Evolutionary conservation across 2,113 vertebrate genomes (phyloP), one percentile per base, ranked within the genome.

Genomic region (Gambusia holbrooki): DNA sequence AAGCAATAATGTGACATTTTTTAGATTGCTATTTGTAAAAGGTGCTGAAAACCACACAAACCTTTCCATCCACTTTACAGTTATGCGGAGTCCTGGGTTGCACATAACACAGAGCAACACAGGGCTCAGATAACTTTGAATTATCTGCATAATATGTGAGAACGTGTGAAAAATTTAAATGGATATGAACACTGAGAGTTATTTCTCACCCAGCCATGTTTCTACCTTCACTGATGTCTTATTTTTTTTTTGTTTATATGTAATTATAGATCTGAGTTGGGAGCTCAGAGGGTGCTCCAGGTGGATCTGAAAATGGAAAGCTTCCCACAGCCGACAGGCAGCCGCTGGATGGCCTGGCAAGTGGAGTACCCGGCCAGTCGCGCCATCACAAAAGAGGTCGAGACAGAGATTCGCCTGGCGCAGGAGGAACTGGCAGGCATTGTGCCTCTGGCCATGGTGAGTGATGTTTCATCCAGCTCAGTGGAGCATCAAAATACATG

Each of bases 401-500:
- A 97, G 82, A 96, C 97, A 0, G 96, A 97, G 91, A 95, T 99
- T 90, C 96, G 94, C 74, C 77, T 97, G 92, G 96, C 96, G 62
- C 96, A 96, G 90, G 96, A 96, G 90, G 97, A 98, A 84, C 95
- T 99, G 54, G 94, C 93, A 3, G 96, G 92, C 70, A 97, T 99
- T 7, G 95, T 99, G 70, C 97, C 97, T 0, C 66, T 99, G 74
- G 96, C 98, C 6, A 97, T 96, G 97, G 98, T 99, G 94, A 97
- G 96, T 82, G 61, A 74, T 42, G 30, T 74, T 64, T n/a, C 74
- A 54, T 83, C 60, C 67, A 76, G 70, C 77, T 71, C 42, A 30
- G 11, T 35, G 68, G 65, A 60, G 58, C 51, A 14, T 63, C 67
- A 32, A 71, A 10, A 79, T 30, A 80, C 40, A 76, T 58, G 37